Conservation (phyloP, 2,113 vertebrate genomes). For the Aegithalos caudatus region DNA sequence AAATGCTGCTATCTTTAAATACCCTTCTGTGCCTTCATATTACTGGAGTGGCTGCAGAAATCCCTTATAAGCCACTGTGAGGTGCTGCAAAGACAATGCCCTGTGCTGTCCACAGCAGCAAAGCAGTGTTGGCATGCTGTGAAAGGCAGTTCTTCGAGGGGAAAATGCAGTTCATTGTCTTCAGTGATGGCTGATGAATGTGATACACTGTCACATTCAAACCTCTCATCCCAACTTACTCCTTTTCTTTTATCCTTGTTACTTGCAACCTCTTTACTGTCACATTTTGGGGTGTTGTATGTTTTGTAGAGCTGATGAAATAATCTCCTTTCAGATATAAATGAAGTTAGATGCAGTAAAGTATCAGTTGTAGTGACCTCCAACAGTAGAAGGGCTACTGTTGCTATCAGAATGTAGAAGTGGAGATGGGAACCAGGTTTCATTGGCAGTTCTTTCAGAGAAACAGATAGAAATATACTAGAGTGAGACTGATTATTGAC, state of each 20-base stretch:
- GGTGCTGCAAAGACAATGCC: neutral
- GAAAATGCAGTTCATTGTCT: slow-evolving; percentile 8
- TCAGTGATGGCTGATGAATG: slow-evolving; percentile 41
- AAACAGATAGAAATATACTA: neutral
- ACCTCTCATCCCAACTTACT: neutral
- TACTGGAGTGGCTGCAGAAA: neutral
- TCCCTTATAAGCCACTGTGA: neutral
- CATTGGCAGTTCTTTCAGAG: neutral
- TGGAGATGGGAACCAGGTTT: neutral
- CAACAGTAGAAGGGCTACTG: neutral
- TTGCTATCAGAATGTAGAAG: neutral
- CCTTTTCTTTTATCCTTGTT: neutral
- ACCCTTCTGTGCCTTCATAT: neutral
- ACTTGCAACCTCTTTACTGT: neutral
- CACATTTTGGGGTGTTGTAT: neutral
- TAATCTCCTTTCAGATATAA: neutral
- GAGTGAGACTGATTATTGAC: neutral
- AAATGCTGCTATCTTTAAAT: neutral
- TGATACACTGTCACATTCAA: neutral
- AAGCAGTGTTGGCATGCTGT: neutral
- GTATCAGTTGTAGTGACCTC: neutral
- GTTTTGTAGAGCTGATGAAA: neutral
- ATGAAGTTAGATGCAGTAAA: neutral
- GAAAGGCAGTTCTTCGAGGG: neutral
- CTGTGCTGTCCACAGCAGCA: neutral